phyloP scores from a whole-genome alignment of 1,140 invertebrate genomes.

The Nylanderia fulva region DNA sequence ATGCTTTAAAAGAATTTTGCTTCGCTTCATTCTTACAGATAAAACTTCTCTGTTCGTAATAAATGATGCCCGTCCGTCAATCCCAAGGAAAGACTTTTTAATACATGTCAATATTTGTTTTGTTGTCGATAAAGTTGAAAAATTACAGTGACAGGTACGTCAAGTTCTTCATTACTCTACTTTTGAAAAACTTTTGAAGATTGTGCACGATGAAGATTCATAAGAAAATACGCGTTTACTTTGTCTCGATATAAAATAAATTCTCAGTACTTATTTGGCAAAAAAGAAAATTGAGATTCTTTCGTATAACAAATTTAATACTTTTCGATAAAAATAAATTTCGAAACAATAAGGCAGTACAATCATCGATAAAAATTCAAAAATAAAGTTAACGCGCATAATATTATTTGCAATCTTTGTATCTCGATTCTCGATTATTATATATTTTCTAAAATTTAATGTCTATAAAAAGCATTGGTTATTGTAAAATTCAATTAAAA shows the following conservation, averaged over 20 bases:
- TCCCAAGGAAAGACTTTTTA: slow-evolving; percentile 44
- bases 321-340: neutral
- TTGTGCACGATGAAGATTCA: neutral
- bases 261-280: neutral
- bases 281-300: neutral
- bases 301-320: slow-evolving; percentile 7
- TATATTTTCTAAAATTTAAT: neutral
- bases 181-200: slow-evolving; percentile 1
- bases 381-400: neutral
- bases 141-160: slow-evolving; percentile 18
- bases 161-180: neutral
- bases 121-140: slow-evolving; percentile 24
- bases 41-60: slow-evolving; percentile 42
- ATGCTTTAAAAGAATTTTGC: slow-evolving; percentile 24
- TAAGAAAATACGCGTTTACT: slow-evolving; percentile 1
- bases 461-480: neutral
- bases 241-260: slow-evolving; percentile 4
- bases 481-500: neutral
- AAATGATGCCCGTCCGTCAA: slow-evolving; percentile 47
- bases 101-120: slow-evolving; percentile 57
- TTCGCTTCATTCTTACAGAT: slow-evolving; percentile 15
- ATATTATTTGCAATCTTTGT: neutral
- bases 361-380: neutral
- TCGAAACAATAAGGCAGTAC: neutral
- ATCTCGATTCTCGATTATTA: neutral